These are phyloP conservation scores for Acomys russatus DNA, from an alignment of 2,797 vertebrate species.

Conservation along the genomic window DNA sequence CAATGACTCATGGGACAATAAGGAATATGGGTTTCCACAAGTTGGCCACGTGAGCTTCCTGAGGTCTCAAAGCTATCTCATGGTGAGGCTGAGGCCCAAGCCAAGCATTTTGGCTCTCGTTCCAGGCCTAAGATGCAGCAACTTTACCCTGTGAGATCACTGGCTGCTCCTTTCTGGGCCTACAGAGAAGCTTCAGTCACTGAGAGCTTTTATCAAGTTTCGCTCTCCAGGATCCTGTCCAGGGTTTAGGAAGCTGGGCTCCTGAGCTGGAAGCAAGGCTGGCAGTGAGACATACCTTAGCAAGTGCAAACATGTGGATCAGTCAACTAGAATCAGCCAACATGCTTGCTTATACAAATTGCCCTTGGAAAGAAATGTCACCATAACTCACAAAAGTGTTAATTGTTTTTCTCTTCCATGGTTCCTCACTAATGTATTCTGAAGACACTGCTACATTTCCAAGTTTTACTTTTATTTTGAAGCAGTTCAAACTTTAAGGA, in stretches of 20 bases:
- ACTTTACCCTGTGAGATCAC: background rate
- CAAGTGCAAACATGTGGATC: background rate
- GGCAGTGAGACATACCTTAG: constrained; percentile 5
- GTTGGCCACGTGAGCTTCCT: background rate
- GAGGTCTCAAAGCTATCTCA: background rate
- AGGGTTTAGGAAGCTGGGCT: background rate
- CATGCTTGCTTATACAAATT: constrained; percentile 43
- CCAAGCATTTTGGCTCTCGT: background rate
- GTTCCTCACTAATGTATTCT: constrained; percentile 69
- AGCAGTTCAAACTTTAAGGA: constrained; percentile 26
- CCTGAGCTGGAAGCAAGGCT: background rate
- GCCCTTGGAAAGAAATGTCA: constrained; percentile 19
- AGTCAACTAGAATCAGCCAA: background rate
- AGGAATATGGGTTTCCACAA: background rate
- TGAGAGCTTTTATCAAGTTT: constrained; percentile 36
- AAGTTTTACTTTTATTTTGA: constrained; percentile 65
- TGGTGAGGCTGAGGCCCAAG: background rate
- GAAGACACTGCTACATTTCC: constrained; percentile 60
- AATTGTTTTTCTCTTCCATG: constrained; percentile 51
- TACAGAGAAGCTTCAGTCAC: background rate
- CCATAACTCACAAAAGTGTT: constrained; percentile 29
- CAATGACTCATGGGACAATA: background rate
- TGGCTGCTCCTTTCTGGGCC: background rate
- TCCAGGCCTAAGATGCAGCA: background rate
- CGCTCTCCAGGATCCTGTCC: background rate